phyloP scores from a whole-genome alignment of 2,113 vertebrate genomes.

The Neodontobutis hainanensis region DNA sequence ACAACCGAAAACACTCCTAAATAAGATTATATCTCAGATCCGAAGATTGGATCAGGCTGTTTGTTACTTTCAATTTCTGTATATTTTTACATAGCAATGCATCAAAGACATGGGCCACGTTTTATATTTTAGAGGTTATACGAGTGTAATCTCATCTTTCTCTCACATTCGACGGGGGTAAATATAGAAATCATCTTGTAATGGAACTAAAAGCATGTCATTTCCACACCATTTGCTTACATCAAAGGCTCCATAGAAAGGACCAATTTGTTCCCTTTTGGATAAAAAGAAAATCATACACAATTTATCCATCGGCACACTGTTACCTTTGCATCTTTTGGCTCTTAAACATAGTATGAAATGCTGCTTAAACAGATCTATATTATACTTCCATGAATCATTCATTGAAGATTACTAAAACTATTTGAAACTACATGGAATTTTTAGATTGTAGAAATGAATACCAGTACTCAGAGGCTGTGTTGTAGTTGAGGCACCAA shows the following conservation, averaged over 20 bases:
- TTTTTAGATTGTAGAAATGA: no score
- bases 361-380: neutral
- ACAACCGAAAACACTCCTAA: conserved; percentile 15
- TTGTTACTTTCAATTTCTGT: conserved; percentile 21
- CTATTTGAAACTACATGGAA: neutral
- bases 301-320: neutral
- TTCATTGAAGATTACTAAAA: neutral
- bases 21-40: conserved; percentile 6
- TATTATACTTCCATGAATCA: neutral
- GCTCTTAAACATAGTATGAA: neutral
- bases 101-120: neutral
- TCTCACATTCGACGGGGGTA: conserved; percentile 26
- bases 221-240: conserved; percentile 43
- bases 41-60: conserved; percentile 22
- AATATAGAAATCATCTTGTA: conserved; percentile 48
- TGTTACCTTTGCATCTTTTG: neutral
- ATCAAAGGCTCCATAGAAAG: conserved; percentile 46
- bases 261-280: conserved; percentile 28
- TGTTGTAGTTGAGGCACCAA: no score
- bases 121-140: conserved; percentile 9
- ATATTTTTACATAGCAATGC: conserved; percentile 17
- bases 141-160: conserved; percentile 27
- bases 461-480: no score
- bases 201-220: conserved; percentile 64
- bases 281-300: neutral